phyloP scores from a whole-genome alignment of 2,888 invertebrate species.

The Chrysolina americana region DNA sequence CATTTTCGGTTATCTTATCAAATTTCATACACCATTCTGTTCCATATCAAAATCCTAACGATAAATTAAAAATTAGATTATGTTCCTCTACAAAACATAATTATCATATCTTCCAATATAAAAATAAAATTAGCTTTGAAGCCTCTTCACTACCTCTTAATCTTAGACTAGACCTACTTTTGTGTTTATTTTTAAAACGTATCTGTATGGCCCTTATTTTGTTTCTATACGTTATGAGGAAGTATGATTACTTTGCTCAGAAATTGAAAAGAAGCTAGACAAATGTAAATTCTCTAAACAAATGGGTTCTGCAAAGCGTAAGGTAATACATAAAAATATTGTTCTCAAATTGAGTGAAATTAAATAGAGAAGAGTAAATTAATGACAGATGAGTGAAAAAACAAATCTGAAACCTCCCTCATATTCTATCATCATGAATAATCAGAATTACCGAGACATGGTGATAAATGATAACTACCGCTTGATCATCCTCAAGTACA shows the following conservation, averaged over 20 bases:
- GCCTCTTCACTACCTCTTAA: constrained; percentile 46
- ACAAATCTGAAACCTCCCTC: background rate
- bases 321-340: too few relatives aligned
- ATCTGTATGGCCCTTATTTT: background rate
- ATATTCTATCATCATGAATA: background rate
- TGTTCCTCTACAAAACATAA: constrained; percentile 30
- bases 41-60: constrained; percentile 29
- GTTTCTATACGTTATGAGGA: background rate
- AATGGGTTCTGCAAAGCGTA: too few relatives aligned
- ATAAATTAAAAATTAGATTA: constrained; percentile 30
- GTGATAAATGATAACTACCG: background rate
- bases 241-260: constrained; percentile 1
- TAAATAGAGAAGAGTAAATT: background rate
- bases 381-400: background rate
- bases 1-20: constrained; percentile 30
- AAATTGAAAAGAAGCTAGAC: background rate
- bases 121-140: constrained; percentile 62
- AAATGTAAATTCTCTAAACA: too few relatives aligned
- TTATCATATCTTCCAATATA: constrained; percentile 52
- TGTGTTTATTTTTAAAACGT: constrained; percentile 30
- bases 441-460: too few relatives aligned
- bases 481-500: background rate
- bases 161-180: constrained; percentile 31
- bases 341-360: background rate
- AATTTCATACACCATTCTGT: constrained; percentile 36